A percentile compares a stretch with the other conserved stretches of the same genome.
Conservation (phyloP, 2,113 vertebrate genomes). For the Oreochromis niloticus region DNA sequence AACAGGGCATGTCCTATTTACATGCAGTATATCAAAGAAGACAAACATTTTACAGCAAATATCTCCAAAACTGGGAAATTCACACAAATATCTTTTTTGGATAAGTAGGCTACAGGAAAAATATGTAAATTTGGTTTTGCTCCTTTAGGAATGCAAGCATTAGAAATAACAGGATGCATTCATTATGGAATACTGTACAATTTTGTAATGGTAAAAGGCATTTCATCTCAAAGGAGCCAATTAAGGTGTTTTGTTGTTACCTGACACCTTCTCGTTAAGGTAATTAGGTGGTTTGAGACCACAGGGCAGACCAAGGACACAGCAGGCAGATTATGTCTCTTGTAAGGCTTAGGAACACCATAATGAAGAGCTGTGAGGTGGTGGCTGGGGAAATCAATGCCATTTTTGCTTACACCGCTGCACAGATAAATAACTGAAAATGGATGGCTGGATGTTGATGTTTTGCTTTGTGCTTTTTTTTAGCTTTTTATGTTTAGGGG, state of each 20-base stretch:
- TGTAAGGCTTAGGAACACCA: not conserved
- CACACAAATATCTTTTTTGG: not conserved
- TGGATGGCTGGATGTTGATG: not conserved
- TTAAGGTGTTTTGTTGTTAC: not conserved
- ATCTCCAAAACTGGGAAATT: not conserved
- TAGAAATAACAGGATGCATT: not conserved
- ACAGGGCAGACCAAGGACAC: not conserved
- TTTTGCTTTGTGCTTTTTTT: not conserved
- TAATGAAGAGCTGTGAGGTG: not conserved
- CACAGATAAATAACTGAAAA: no score
- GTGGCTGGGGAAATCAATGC: not conserved
- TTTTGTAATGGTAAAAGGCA: not conserved
- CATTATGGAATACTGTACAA: not conserved
- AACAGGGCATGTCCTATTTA: not conserved
- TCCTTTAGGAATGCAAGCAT: not conserved
- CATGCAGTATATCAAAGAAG: not conserved
- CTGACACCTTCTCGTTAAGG: not conserved
- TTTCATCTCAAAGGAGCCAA: not conserved
- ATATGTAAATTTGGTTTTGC: not conserved
- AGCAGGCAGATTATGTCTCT: not conserved
- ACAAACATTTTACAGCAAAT: not conserved
- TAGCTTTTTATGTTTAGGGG: constrained; percentile 70
- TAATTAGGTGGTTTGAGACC: not conserved
- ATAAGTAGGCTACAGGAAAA: not conserved
- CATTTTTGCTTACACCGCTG: not conserved